Evolutionary conservation across 53 echinoderm and acorn worm genomes (phyloP).

Genomic region (Temnopleurus reevesii): DNA sequence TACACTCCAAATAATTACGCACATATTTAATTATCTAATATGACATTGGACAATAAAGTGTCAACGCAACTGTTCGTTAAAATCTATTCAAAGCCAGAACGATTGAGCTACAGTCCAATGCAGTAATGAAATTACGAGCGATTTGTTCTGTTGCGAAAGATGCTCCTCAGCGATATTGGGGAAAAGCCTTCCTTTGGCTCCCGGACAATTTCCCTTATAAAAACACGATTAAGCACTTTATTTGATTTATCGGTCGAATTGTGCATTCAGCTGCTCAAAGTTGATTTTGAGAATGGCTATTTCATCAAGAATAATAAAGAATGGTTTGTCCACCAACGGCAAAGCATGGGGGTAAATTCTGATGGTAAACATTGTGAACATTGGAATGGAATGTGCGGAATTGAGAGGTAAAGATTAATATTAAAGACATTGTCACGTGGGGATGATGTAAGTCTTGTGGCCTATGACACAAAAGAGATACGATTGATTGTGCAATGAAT

Average conservation of each 20-base stretch:
- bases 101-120: background rate
- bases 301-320: background rate
- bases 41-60: too few relatives aligned
- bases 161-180: background rate
- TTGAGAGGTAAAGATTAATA: background rate
- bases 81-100: background rate
- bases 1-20: too few relatives aligned
- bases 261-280: slow-evolving; percentile 28
- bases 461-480: too few relatives aligned
- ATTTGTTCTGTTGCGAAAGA: background rate
- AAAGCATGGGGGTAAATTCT: background rate
- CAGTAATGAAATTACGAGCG: slow-evolving; percentile 1
- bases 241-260: slow-evolving; percentile 29
- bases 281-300: slow-evolving; percentile 17
- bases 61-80: too few relatives aligned
- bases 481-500: too few relatives aligned
- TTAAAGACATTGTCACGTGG: background rate
- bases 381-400: background rate
- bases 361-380: background rate
- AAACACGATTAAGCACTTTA: slow-evolving; percentile 19
- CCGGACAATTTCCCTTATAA: background rate
- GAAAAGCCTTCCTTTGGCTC: background rate
- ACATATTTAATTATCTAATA: too few relatives aligned
- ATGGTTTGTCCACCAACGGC: background rate
- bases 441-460: background rate